These are phyloP conservation scores for Nysson spinosus DNA, from an alignment of 2,888 invertebrate species.

Conservation along the genomic window DNA sequence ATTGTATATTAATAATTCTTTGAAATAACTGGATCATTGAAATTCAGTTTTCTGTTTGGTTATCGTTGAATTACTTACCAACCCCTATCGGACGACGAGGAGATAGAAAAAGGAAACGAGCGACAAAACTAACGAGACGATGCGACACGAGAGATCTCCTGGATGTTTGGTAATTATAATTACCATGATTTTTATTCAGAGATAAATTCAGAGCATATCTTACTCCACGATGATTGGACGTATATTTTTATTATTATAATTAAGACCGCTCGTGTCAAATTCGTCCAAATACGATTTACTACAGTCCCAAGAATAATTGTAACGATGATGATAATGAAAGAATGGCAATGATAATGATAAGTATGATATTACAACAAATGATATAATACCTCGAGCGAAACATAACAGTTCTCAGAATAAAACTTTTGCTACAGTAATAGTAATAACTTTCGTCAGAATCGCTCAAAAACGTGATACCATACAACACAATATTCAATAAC, in stretches of 20 bases:
- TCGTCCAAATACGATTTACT: slow-evolving; percentile 34
- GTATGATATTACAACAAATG: slow-evolving; percentile 48
- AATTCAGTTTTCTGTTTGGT: slow-evolving; percentile 12
- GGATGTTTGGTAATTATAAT: not conserved
- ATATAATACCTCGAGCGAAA: slow-evolving; percentile 56
- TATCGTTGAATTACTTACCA: slow-evolving; percentile 51
- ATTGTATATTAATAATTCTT: no score
- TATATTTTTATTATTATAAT: not conserved
- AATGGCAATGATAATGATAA: slow-evolving; percentile 35
- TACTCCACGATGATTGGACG: no score
- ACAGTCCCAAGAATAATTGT: slow-evolving; percentile 40
- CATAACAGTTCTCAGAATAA: slow-evolving; percentile 53
- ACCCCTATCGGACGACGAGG: slow-evolving; percentile 30
- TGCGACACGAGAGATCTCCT: slow-evolving; percentile 31
- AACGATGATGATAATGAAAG: slow-evolving; percentile 34
- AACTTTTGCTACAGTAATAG: slow-evolving; percentile 48
- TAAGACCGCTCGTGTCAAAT: slow-evolving; percentile 33
- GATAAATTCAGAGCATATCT: no score
- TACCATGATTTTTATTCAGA: no score
- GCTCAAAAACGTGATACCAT: slow-evolving; percentile 51
- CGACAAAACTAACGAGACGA: slow-evolving; percentile 28
- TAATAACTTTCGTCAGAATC: slow-evolving; percentile 32
- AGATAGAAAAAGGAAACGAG: slow-evolving; percentile 37
- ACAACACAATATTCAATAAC: slow-evolving; percentile 47
- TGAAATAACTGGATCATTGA: no score